Base-by-base conservation (phyloP, 2,888 invertebrate genomes). In the Lottia gigantea region DNA sequence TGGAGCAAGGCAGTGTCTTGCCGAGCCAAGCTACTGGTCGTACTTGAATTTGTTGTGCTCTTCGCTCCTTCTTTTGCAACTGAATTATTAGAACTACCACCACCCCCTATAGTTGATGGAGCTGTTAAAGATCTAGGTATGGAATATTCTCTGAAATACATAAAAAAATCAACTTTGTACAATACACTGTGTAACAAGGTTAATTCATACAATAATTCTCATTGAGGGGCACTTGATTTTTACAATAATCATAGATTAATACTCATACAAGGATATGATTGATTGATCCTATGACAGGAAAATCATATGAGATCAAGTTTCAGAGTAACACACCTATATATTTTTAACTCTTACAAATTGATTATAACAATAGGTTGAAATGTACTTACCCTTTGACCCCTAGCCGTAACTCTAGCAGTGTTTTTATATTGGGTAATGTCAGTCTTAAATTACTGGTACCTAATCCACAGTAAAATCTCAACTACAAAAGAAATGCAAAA, bases 381-480 rank as follows among this genome's bases (percentile, higher is more conserved):
- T 15, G 46, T 12, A 83, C 86, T 80, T 79, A 88, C 87, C 78
- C 76, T 71, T 82, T 81, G 8, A 87, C 83, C 12, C 86, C 87
- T 14, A 88, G 77, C 67, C 85, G 75, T 7, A 82, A 83, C 75
- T 90, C 90, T 62, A 92, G 88, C 66, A 94, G 87, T 40, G 91
- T 90, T 77, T 91, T 91, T 12, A 95, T 90, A 87, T 95, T 95
- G 31, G 92, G 91, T 71, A 96, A 90, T 0, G 95, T 95, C 4
- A 93, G 92, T 73, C 94, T 89, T 74, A 95, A 91, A 86, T 95
- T 94, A 4, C 91, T 90, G 0, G 95, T 93, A 0, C 93, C 91
- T 62, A 94, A 89, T 0, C 93, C 93, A 77, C 93, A 92, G 63
- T 93, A 92, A 91, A 93, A 94, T 66, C 94, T 89, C 73, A 97